Evolutionary conservation across 2,797 vertebrate genomes (phyloP).

Genomic region (Delichon dasypus): DNA sequence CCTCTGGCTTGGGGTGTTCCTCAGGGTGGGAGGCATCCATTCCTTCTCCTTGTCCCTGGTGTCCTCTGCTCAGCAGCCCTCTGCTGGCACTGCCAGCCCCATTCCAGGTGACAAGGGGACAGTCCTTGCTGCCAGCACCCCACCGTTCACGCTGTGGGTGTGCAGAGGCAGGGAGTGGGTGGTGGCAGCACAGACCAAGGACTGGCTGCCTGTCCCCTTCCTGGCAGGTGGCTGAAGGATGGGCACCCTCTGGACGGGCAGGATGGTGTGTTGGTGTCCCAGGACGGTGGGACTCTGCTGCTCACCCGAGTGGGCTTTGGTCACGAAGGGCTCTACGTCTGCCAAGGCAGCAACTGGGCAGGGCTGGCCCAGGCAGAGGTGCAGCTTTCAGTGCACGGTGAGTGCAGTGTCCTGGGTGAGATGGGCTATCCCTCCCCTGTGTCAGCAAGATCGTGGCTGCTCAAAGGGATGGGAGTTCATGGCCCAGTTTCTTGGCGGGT

Average conservation of each 20-base stretch:
- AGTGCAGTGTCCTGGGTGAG: not conserved
- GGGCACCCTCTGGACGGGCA: not conserved
- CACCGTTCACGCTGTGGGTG: rapidly evolving
- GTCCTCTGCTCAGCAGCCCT: not conserved
- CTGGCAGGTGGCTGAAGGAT: slow-evolving; percentile 72
- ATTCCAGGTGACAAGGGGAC: not conserved
- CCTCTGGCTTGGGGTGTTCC: not conserved
- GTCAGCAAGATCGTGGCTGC: rapidly evolving
- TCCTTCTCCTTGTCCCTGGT: not conserved
- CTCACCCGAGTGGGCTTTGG: slow-evolving; percentile 14
- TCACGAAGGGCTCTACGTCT: slow-evolving; percentile 67
- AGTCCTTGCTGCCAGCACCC: not conserved
- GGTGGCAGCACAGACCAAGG: not conserved
- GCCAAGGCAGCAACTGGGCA: slow-evolving; percentile 68
- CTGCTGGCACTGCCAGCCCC: not conserved
- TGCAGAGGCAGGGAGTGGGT: rapidly evolving
- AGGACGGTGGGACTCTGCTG: slow-evolving; percentile 11
- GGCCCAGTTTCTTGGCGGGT: not conserved
- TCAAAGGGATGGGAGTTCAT: not conserved
- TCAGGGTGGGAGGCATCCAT: not conserved
- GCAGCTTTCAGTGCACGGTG: slow-evolving; percentile 72
- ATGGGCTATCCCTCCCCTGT: rapidly evolving
- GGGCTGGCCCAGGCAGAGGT: slow-evolving; percentile 67
- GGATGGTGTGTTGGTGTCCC: not conserved
- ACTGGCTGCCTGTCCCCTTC: not conserved